Percentiles rank a stretch among this genome's conserved stretches.
These are phyloP conservation scores for Agrotis exclamationis DNA, from an alignment of 2,888 invertebrate species.

Conservation along the genomic window DNA sequence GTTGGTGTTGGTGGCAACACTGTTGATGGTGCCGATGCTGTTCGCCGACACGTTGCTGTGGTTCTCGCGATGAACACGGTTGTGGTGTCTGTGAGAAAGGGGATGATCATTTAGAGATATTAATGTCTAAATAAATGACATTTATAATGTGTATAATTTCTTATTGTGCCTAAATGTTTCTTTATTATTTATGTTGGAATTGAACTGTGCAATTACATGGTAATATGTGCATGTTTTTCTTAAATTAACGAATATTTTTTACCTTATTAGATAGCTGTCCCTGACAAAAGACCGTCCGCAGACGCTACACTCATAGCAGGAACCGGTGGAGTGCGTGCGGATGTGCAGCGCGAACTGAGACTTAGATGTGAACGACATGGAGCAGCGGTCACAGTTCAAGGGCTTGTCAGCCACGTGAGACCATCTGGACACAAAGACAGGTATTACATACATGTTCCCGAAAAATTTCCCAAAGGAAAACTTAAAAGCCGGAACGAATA, in stretches of 20 bases:
- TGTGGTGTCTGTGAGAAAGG: constrained; percentile 91
- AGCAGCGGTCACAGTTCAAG: constrained; percentile 93
- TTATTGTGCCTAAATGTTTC: too few relatives aligned
- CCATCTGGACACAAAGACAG: constrained; percentile 87
- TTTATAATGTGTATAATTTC: too few relatives aligned
- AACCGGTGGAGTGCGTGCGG: constrained; percentile 93
- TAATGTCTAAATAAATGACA: too few relatives aligned
- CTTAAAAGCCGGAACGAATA: neutral
- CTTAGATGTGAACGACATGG: constrained; percentile 94
- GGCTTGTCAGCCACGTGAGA: constrained; percentile 95
- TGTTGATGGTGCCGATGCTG: constrained; percentile 89
- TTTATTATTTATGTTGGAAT: too few relatives aligned
- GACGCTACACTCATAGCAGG: constrained; percentile 94
- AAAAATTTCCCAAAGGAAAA: neutral
- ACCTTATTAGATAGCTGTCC: constrained; percentile 94
- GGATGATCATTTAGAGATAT: neutral
- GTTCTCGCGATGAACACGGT: constrained; percentile 93
- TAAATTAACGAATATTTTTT: neutral
- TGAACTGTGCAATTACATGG: too few relatives aligned
- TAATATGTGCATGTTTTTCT: too few relatives aligned
- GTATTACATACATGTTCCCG: neutral
- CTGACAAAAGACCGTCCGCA: constrained; percentile 94
- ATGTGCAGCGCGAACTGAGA: constrained; percentile 95
- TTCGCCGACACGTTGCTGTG: constrained; percentile 90
- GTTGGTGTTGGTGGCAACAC: constrained; percentile 86